Base-by-base conservation (phyloP, 2,888 invertebrate species). In the Blera fallax region DNA sequence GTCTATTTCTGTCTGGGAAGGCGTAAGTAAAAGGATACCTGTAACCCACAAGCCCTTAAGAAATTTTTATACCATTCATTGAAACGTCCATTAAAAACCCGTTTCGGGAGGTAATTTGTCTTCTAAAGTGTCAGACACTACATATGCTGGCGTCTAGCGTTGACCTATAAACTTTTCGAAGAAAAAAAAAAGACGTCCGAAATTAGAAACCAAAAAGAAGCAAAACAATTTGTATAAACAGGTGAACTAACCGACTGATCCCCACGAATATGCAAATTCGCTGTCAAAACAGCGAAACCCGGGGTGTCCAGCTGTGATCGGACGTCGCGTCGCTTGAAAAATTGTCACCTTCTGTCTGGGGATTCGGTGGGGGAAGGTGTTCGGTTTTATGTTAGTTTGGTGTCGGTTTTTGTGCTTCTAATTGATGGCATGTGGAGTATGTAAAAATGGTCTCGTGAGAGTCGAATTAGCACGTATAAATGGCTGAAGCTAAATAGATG, bases 311-410 rank as follows among this genome's bases (percentile, higher is more conserved):
- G 70, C 70, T 58, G 70, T 29, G 70, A 58, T 69, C 58, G 21
- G 67, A 37, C 14, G 50, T 37, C 32, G 27, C 14, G 50, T 37
- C 32, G 27, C 5, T 14, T 48, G 58, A 70, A 45, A 58, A 45
- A 70, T 58, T 58, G 70, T 70, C 67, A 69, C 67, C 67, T 69
- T 69, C 67, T 69, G 67, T 52, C 29, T 14, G 37, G 37, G 37
- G 40, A 54, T 6, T 60, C n/a, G 60, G 60, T n/a, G 37, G 24
- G 40, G 40, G 60, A 11, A n/a, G 21, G n/a, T 16, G 6, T 4
- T n/a, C n/a, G n/a, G n/a, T 21, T 16, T 56, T 16, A 1, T 18
- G 11, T 37, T 37, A n/a, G 10, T 37, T 60, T 40, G 40, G 40
- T 40, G 11, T 37, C n/a, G n/a, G 6, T 18, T 21, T 37, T 37